Conservation (phyloP, 2,113 vertebrate species). For the Podiceps cristatus region DNA sequence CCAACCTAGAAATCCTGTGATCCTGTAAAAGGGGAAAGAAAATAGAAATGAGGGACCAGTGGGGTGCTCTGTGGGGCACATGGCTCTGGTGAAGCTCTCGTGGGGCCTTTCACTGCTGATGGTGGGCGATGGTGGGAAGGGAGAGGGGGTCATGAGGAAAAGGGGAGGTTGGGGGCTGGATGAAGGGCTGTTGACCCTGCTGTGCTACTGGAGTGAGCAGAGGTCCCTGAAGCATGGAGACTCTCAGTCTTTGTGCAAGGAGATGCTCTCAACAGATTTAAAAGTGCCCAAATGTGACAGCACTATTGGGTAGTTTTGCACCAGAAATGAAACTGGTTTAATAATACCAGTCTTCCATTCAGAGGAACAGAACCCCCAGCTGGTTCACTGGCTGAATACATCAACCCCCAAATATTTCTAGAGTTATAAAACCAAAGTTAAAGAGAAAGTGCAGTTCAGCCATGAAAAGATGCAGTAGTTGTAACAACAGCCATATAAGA, state of each 20-base stretch:
- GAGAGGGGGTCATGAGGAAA: background rate
- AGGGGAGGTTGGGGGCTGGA: background rate
- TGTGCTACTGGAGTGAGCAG: background rate
- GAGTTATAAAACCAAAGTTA: background rate
- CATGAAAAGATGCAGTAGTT: background rate
- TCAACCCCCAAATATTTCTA: background rate
- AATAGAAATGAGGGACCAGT: background rate
- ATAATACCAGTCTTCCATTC: background rate
- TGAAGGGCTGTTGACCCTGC: rapidly evolving
- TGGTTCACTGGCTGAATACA: background rate
- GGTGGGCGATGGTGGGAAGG: rapidly evolving
- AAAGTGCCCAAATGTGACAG: background rate
- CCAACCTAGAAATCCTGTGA: too few species aligned
- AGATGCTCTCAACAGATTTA: background rate
- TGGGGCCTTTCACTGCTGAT: background rate
- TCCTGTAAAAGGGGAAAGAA: background rate
- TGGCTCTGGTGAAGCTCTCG: background rate
- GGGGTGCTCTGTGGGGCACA: background rate
- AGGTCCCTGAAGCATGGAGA: background rate
- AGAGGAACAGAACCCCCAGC: background rate
- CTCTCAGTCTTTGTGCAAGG: background rate
- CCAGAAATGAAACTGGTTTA: background rate
- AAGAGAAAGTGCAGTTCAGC: background rate
- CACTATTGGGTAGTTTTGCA: background rate
- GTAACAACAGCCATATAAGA: background rate